Base-by-base conservation (phyloP, 2,888 invertebrate species). In the Gortyna flavago region DNA sequence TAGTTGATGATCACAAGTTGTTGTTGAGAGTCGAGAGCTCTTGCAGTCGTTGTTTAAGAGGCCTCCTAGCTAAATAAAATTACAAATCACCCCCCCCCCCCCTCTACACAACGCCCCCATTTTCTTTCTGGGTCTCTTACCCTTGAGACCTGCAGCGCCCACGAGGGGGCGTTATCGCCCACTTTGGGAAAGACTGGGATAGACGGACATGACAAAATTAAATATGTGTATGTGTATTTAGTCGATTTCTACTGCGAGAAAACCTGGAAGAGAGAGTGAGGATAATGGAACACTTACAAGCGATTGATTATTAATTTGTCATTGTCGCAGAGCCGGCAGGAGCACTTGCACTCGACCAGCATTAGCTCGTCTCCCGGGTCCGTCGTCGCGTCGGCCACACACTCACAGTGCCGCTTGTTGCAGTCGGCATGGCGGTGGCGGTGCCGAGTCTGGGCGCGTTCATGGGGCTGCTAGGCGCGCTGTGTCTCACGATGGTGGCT, bases 401-500 rank as follows among this genome's bases (percentile, higher is more conserved):
- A 25, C 32, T 69, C 35, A 69, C 11, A 35, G 35, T 35, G 18
- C 6, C 18, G 18, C 35, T 18, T 69, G 59, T 69, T 80, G 16
- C 89, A 94, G 94, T 92, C 90, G 0, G 32, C 1, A 51, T 91
- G 75, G 98, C 98, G 88, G 91, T 97, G 41, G 97, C 98, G 3
- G 97, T 99, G 85, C 99, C 99, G 6, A 97, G 98, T 88, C 95
- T 99, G 90, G 98, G 98, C 21, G 96, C 98, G 6, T 98, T 98
- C 83, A 97, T 97, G 81, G 97, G 98, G 0, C 94, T 98, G 32
- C 97, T 98, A 85, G 99, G 99, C 32, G 99, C 99, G 0, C 96
- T 99, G 9, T 98, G 99, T 81, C 96, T 99, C 51, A 98, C 99
- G 0, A 98, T 98, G 0, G 96, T 99, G 86, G 99, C 99, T 0